Evolutionary conservation across 2,797 vertebrate species (phyloP).

Genomic region (Platalea minor): DNA sequence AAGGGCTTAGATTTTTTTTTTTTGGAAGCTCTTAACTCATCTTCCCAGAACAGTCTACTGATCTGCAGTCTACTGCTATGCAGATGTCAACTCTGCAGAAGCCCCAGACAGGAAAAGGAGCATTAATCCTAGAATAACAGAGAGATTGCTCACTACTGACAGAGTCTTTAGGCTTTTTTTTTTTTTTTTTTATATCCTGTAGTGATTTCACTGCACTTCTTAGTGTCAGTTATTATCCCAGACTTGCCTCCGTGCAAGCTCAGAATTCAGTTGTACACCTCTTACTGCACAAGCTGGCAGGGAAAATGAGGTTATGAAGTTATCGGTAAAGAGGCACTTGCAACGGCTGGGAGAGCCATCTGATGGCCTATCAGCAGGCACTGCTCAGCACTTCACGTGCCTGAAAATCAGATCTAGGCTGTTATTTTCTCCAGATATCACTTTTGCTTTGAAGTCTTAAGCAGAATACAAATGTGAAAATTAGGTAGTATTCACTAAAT

Average conservation of each 20-base stretch:
- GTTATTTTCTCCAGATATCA: background rate
- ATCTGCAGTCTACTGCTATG: background rate
- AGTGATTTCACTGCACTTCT: background rate
- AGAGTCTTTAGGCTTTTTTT: background rate
- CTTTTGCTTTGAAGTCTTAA: constrained; percentile 19
- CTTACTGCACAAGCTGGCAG: background rate
- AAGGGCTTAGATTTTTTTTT: background rate
- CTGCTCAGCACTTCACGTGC: background rate
- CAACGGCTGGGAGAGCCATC: background rate
- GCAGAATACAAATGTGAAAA: constrained; percentile 3
- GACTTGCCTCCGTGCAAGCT: background rate
- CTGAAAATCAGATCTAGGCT: background rate
- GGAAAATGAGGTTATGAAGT: background rate
- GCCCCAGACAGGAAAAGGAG: background rate
- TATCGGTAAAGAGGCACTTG: background rate
- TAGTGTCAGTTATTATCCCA: background rate
- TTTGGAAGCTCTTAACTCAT: background rate
- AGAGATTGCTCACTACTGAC: background rate
- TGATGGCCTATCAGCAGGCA: background rate
- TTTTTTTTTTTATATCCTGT: background rate
- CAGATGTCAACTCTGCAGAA: background rate
- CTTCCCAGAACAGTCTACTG: background rate
- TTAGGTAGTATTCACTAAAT: background rate
- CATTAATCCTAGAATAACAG: background rate
- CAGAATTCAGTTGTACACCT: background rate